Conservation (phyloP, 2,888 invertebrate species). For the Spodoptera littoralis region DNA sequence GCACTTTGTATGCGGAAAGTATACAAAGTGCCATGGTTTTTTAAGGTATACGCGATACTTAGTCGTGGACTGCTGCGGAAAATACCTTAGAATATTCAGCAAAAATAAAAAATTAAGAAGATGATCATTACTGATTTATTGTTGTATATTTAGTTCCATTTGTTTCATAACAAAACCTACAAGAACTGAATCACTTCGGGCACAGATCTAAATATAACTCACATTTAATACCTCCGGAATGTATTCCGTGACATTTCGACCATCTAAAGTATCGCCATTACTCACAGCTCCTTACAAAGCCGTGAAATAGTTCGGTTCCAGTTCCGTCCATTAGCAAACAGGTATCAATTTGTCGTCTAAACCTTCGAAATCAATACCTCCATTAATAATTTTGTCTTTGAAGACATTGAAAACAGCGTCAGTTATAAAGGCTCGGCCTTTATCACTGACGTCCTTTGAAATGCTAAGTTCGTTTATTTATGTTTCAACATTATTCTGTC, state of each 20-base stretch:
- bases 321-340: slow-evolving; percentile 42
- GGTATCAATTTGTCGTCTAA: slow-evolving; percentile 49
- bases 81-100: too few relatives aligned
- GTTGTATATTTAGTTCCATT: too few relatives aligned
- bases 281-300: slow-evolving; percentile 38
- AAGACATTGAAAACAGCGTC: slow-evolving; percentile 32
- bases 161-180: too few relatives aligned
- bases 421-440: slow-evolving; percentile 12
- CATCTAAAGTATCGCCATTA: slow-evolving; percentile 32
- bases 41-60: too few relatives aligned
- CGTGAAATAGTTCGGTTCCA: slow-evolving; percentile 29
- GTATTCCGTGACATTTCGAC: slow-evolving; percentile 19
- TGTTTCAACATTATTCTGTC: slow-evolving; percentile 24
- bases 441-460: slow-evolving; percentile 38
- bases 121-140: too few relatives aligned
- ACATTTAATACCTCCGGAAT: slow-evolving; percentile 5
- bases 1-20: too few relatives aligned
- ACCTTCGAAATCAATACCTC: slow-evolving; percentile 53
- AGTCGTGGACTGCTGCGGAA: too few relatives aligned
- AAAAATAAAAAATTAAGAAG: too few relatives aligned
- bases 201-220: background rate
- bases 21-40: too few relatives aligned
- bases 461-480: slow-evolving; percentile 49
- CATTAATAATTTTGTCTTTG: slow-evolving; percentile 56
- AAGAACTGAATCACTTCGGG: too few relatives aligned